Percentiles rank a stretch among this genome's conserved stretches.
phyloP scores from a whole-genome alignment of 2,797 vertebrate species.

The Anniella stebbinsi region DNA sequence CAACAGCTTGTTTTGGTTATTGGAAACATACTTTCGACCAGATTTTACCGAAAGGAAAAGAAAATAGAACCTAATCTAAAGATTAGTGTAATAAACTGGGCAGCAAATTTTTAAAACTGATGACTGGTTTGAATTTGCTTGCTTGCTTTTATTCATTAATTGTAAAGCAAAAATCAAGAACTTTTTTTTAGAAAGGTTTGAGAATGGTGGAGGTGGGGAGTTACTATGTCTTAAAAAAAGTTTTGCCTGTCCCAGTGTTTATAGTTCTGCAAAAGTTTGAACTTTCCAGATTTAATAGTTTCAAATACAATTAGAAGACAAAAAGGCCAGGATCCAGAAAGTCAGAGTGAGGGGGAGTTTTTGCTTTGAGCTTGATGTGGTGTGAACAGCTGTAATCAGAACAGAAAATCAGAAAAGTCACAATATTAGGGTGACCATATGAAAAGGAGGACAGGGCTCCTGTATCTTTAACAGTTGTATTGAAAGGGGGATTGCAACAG shows the following conservation, averaged over 20 bases:
- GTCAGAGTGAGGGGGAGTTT: neutral
- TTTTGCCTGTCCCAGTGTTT: neutral
- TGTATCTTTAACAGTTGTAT: no score
- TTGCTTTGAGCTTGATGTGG: neutral
- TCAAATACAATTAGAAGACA: neutral
- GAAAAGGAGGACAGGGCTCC: no score
- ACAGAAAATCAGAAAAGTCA: neutral
- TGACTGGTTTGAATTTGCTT: constrained; percentile 31
- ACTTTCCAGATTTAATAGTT: neutral
- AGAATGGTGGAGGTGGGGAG: neutral
- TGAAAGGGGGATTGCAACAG: no score
- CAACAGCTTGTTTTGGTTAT: constrained; percentile 49
- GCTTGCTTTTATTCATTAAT: constrained; percentile 17
- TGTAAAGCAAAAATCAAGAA: neutral
- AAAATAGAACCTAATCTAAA: constrained; percentile 6
- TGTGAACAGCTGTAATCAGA: neutral
- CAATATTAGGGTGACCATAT: no score
- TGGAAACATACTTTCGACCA: constrained; percentile 47
- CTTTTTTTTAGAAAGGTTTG: neutral
- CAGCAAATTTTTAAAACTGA: constrained; percentile 10
- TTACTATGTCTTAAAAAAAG: neutral
- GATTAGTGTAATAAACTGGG: constrained; percentile 6
- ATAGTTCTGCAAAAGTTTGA: neutral
- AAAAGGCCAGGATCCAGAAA: neutral
- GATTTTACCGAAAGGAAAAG: constrained; percentile 25